phyloP scores from a whole-genome alignment of 2,888 invertebrate genomes.

The Drosophila bunnanda region DNA sequence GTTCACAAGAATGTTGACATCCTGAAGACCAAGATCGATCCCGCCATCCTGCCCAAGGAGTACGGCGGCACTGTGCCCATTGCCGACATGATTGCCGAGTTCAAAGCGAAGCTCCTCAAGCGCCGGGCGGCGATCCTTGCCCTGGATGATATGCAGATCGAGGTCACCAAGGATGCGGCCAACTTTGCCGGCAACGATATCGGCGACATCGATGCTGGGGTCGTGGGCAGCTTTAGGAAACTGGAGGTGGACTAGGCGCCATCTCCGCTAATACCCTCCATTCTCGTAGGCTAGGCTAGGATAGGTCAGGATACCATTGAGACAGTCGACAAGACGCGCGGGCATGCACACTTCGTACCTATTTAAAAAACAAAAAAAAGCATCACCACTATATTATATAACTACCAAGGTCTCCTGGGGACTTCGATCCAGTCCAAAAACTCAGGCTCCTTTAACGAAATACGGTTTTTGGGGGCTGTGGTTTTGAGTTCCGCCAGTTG shows the following conservation, averaged over 20 bases:
- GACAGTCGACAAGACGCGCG: conserved; percentile 65
- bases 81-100: conserved; percentile 91
- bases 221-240: conserved; percentile 93
- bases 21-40: conserved; percentile 89
- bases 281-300: conserved; percentile 57
- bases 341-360: conserved; percentile 52
- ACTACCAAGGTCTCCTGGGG: conserved; percentile 32
- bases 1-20: conserved; percentile 91
- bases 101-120: conserved; percentile 88
- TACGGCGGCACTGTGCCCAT: conserved; percentile 94
- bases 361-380: conserved; percentile 40
- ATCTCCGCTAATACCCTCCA: not conserved
- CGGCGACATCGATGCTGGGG: conserved; percentile 89
- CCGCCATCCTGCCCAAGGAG: conserved; percentile 92
- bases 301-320: conserved; percentile 76
- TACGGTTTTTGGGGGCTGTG: conserved; percentile 43
- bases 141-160: conserved; percentile 91
- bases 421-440: conserved; percentile 9
- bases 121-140: conserved; percentile 88
- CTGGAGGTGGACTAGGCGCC: conserved; percentile 90
- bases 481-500: conserved; percentile 42
- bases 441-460: conserved; percentile 16
- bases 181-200: conserved; percentile 87
- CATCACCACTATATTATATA: conserved; percentile 39
- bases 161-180: conserved; percentile 86